Percentiles rank a stretch among this genome's conserved stretches.
phyloP scores from a whole-genome alignment of 92 coral and sea anemone genomes.

The Phenganax subtilis region DNA sequence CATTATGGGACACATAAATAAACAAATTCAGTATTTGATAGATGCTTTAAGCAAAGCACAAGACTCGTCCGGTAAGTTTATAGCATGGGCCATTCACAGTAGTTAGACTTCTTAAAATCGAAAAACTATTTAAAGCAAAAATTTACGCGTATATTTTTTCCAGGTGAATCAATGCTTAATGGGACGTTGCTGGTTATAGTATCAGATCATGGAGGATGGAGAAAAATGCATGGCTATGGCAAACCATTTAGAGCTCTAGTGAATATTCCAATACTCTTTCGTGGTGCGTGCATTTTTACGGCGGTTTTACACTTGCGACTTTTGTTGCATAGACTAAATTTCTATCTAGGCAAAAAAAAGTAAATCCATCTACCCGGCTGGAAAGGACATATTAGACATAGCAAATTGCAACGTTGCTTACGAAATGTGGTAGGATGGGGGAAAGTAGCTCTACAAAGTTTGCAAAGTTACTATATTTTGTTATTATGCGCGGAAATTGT shows the following conservation, averaged over 20 bases:
- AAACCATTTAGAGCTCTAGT: conserved; percentile 16
- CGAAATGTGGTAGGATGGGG: no score
- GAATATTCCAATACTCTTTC: conserved; percentile 24
- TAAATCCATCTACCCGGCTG: no score
- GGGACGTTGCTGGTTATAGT: conserved; percentile 21
- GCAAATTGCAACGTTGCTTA: no score
- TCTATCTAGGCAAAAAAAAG: no score
- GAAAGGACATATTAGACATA: no score
- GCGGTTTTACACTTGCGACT: no score
- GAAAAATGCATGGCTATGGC: not conserved
- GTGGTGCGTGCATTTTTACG: not conserved
- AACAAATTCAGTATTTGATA: not conserved
- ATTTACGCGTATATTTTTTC: not conserved
- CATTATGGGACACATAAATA: not conserved
- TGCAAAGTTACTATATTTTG: no score
- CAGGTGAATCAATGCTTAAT: conserved; percentile 27
- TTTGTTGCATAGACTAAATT: no score
- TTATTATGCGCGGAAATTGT: no score
- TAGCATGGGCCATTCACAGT: not conserved
- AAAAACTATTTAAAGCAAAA: no score
- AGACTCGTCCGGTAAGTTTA: conserved; percentile 9
- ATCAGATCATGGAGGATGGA: conserved; percentile 31
- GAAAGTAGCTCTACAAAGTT: no score
- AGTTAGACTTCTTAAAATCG: not conserved
- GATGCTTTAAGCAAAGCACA: not conserved